These are phyloP conservation scores for Gambusia yucatana DNA, from an alignment of 2,797 vertebrate genomes.

Conservation along the genomic window DNA sequence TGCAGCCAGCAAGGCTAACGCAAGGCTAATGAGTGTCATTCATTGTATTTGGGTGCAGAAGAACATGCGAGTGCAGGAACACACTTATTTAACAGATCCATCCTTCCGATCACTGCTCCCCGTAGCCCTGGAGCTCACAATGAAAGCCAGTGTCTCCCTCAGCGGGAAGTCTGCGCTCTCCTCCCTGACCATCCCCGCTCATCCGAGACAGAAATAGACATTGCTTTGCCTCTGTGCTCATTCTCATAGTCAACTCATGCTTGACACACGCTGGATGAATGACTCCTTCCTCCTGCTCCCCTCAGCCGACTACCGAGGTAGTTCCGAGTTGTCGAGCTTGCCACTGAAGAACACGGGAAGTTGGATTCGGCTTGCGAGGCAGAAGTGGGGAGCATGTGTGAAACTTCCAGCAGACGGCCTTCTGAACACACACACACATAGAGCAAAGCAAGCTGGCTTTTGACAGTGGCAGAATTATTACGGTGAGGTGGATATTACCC, in stretches of 20 bases:
- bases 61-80: constrained; percentile 35
- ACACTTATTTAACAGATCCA: constrained; percentile 71
- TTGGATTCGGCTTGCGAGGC: constrained; percentile 44
- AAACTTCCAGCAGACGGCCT: constrained; percentile 49
- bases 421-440: constrained; percentile 34
- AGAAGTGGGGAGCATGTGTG: constrained; percentile 33
- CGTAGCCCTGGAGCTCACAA: constrained; percentile 74
- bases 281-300: constrained; percentile 68
- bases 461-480: constrained; percentile 85
- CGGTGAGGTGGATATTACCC: constrained; percentile 82
- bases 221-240: constrained; percentile 76
- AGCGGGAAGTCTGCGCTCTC: constrained; percentile 64
- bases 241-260: constrained; percentile 74
- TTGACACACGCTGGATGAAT: constrained; percentile 75
- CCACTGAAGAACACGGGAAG: constrained; percentile 63
- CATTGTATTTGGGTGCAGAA: constrained; percentile 67
- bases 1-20: constrained; percentile 74
- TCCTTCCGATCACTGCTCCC: constrained; percentile 78
- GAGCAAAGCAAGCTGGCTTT: constrained; percentile 74
- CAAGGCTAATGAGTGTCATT: constrained; percentile 78
- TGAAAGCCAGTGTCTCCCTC: constrained; percentile 72
- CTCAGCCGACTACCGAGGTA: constrained; percentile 63
- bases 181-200: constrained; percentile 70
- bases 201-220: constrained; percentile 75
- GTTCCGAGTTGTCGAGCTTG: constrained; percentile 71